phyloP scores from a whole-genome alignment of 2,888 invertebrate species.

The Ennomos fuscantarius region DNA sequence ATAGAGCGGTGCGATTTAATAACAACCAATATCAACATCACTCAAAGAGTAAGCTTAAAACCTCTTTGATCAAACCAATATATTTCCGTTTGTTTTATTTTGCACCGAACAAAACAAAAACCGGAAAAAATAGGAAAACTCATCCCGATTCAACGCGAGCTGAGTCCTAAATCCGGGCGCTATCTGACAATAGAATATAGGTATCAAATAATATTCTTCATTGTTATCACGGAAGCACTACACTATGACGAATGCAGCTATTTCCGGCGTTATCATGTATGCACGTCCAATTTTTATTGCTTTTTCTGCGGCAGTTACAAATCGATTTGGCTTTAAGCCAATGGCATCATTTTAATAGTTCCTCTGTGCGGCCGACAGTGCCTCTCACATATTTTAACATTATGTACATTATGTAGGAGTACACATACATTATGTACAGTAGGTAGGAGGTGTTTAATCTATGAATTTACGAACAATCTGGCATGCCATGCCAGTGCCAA shows the following conservation, averaged over 20 bases:
- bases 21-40: no score
- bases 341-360: constrained; percentile 78
- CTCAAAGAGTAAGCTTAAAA: neutral
- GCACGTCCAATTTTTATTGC: constrained; percentile 80
- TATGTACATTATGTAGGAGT: constrained; percentile 41
- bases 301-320: constrained; percentile 81
- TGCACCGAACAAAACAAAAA: constrained; percentile 15
- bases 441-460: constrained; percentile 40
- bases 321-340: constrained; percentile 82
- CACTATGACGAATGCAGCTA: constrained; percentile 73
- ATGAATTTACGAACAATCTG: constrained; percentile 31
- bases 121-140: constrained; percentile 21
- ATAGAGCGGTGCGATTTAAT: no score
- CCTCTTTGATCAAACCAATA: neutral
- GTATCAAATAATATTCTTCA: constrained; percentile 53
- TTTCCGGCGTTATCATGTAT: constrained; percentile 74
- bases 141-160: constrained; percentile 12
- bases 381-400: constrained; percentile 48
- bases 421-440: constrained; percentile 43
- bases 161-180: constrained; percentile 19
- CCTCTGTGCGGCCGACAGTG: constrained; percentile 57
- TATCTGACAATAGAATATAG: constrained; percentile 43
- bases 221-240: constrained; percentile 64
- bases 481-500: constrained; percentile 7
- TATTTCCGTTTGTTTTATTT: neutral